phyloP scores from a whole-genome alignment of 2,888 invertebrate species.

The Diaprepes abbreviatus region DNA sequence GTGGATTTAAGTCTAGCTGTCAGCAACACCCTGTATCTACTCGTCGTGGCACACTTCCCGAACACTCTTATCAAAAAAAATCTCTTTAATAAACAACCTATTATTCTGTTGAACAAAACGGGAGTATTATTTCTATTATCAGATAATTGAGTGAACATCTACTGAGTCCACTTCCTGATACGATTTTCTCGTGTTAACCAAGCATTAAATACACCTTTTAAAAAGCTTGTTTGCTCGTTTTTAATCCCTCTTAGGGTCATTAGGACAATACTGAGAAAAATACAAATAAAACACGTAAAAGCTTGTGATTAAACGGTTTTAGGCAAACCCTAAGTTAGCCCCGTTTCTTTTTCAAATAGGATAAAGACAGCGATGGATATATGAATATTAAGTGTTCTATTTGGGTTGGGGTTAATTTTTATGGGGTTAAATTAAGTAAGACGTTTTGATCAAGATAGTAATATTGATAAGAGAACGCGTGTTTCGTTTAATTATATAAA shows the following conservation, averaged over 20 bases:
- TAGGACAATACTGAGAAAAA: slow-evolving; percentile 23
- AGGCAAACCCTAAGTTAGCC: no score
- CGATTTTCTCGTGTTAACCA: slow-evolving; percentile 51
- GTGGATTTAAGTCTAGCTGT: no score
- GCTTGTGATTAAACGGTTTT: neutral
- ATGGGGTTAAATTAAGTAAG: no score
- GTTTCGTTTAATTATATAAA: no score
- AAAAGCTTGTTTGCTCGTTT: slow-evolving; percentile 33
- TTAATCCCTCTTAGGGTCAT: slow-evolving; percentile 24
- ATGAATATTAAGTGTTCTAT: neutral
- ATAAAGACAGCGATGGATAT: neutral
- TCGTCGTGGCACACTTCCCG: slow-evolving; percentile 1
- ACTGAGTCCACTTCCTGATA: slow-evolving; percentile 34
- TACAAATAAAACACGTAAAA: slow-evolving; percentile 27
- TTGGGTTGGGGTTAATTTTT: no score
- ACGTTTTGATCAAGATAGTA: no score
- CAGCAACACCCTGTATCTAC: no score
- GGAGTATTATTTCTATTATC: slow-evolving; percentile 15
- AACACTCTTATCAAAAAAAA: neutral
- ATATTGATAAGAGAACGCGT: no score
- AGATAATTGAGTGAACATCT: slow-evolving; percentile 28
- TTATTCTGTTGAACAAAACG: neutral
- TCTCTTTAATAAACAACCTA: slow-evolving; percentile 4
- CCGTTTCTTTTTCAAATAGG: neutral
- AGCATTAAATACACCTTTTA: slow-evolving; percentile 47